Evolutionary conservation across 2,113 vertebrate genomes (phyloP).

Genomic region (Puntigrus tetrazona): DNA sequence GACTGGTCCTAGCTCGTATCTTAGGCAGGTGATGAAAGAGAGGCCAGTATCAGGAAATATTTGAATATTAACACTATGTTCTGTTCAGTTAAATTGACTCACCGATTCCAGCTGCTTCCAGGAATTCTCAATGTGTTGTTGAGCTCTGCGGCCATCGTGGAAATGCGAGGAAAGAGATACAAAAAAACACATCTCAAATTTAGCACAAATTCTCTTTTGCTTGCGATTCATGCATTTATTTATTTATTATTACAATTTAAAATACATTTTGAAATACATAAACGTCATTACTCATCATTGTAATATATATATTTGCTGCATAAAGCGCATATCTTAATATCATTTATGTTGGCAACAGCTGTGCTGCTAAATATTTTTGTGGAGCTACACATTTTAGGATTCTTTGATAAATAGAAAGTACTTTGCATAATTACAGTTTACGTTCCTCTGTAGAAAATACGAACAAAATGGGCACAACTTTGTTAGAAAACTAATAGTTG

Average conservation of each 20-base stretch:
- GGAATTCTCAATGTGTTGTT: slow-evolving; percentile 94
- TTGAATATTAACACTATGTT: slow-evolving; percentile 1
- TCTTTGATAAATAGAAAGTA: neutral
- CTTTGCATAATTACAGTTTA: too few species aligned
- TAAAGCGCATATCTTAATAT: too few species aligned
- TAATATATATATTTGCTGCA: too few species aligned
- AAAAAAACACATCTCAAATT: neutral
- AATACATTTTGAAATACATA: neutral
- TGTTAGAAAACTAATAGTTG: neutral
- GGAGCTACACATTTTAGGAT: neutral
- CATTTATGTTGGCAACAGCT: too few species aligned
- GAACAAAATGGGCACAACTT: neutral
- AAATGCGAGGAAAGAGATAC: slow-evolving; percentile 78
- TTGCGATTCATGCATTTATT: neutral
- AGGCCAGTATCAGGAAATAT: neutral
- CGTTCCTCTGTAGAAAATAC: too few species aligned
- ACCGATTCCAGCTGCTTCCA: slow-evolving; percentile 98
- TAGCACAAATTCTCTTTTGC: neutral
- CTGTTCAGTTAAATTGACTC: slow-evolving; percentile 64
- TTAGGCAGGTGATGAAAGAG: neutral
- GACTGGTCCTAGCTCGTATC: neutral
- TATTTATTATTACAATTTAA: neutral
- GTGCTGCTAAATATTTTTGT: neutral
- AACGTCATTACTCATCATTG: too few species aligned
- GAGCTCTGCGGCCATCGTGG: slow-evolving; percentile 92